Evolutionary conservation across 2,113 vertebrate genomes (phyloP).

Genomic region (Semnornis frantzii): DNA sequence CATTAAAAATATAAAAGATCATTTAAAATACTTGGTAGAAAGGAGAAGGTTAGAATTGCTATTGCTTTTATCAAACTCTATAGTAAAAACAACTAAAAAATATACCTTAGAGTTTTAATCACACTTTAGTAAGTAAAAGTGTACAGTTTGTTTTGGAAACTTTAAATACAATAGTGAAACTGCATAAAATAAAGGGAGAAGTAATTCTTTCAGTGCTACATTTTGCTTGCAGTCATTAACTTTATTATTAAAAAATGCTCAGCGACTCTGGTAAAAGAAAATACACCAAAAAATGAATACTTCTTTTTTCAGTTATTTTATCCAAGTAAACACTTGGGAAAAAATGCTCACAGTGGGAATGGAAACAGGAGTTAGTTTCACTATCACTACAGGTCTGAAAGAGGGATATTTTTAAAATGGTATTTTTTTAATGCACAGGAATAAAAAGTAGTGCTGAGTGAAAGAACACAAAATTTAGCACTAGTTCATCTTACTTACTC

Average conservation of each 20-base stretch:
- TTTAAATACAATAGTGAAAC: background rate
- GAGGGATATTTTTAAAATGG: background rate
- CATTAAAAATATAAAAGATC: constrained; percentile 1
- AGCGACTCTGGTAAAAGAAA: background rate
- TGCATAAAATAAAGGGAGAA: background rate
- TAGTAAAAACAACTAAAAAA: background rate
- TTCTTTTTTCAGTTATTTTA: background rate
- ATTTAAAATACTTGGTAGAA: background rate
- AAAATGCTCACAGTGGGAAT: background rate
- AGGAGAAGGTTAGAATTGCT: background rate
- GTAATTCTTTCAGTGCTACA: background rate
- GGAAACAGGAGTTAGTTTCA: background rate
- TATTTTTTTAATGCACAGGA: background rate
- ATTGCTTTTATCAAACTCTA: background rate
- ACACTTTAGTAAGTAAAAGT: background rate
- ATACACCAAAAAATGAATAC: background rate
- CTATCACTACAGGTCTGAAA: background rate
- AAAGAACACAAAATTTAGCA: background rate
- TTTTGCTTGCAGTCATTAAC: background rate
- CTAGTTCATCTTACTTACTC: background rate
- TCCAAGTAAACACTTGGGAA: background rate
- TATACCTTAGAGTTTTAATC: background rate
- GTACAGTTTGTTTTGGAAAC: background rate
- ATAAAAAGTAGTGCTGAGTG: background rate
- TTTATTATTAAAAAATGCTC: background rate